Evolutionary conservation across 2,113 vertebrate species (phyloP).

Genomic region (Rhineura floridana): DNA sequence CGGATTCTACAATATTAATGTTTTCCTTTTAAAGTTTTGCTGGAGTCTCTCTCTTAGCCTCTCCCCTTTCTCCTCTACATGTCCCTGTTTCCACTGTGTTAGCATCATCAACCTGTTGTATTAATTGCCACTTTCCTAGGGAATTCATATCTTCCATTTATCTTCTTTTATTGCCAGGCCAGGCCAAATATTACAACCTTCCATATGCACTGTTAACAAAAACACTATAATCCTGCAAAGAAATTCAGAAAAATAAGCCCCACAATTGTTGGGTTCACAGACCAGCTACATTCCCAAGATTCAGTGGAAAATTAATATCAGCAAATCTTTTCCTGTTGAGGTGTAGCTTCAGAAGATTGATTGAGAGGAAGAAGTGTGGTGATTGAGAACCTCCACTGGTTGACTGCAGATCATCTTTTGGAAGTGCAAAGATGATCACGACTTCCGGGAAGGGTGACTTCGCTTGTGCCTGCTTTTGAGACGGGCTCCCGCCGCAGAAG

Average conservation of each 20-base stretch:
- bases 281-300: neutral
- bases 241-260: slow-evolving; percentile 9
- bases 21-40: neutral
- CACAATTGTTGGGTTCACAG: neutral
- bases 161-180: neutral
- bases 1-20: neutral
- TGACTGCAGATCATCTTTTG: neutral
- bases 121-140: slow-evolving; percentile 13
- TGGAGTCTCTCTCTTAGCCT: neutral
- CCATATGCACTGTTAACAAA: fast-evolving
- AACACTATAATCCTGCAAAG: neutral
- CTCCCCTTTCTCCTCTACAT: slow-evolving; percentile 6
- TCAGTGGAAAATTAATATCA: slow-evolving; percentile 10
- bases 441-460: too few relatives aligned
- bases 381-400: neutral
- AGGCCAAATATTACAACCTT: neutral
- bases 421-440: neutral
- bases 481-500: too few relatives aligned
- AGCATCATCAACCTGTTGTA: neutral
- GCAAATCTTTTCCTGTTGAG: neutral
- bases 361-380: neutral
- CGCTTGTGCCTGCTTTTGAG: too few relatives aligned
- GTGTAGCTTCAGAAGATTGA: neutral
- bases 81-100: neutral
- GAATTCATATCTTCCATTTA: neutral